Evolutionary conservation across 1,140 invertebrate genomes (phyloP).

Genomic region (Bacillus rossius): DNA sequence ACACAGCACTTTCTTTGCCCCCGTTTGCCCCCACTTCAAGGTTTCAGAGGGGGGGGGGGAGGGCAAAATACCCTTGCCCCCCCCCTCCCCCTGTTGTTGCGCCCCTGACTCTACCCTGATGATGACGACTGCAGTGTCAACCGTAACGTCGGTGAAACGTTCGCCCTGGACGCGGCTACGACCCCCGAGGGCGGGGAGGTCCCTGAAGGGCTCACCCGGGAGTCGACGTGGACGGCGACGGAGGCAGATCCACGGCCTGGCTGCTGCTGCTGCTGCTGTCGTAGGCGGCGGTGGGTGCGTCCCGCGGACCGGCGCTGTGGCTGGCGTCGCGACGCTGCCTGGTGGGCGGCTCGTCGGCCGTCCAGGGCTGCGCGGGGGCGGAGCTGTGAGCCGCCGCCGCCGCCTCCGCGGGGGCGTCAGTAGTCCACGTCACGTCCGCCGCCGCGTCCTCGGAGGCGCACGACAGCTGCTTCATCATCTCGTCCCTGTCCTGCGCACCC

Average conservation of each 20-base stretch:
- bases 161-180: no score
- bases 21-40: no score
- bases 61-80: no score
- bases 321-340: conserved; percentile 40
- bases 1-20: no score
- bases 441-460: conserved; percentile 28
- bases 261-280: not conserved
- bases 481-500: conserved; percentile 40
- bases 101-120: no score
- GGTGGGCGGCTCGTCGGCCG: conserved; percentile 30
- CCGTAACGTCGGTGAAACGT: no score
- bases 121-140: no score
- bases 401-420: not conserved
- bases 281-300: not conserved
- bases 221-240: no score
- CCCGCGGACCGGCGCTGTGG: not conserved
- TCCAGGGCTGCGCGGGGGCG: not conserved
- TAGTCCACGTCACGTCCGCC: not conserved
- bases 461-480: conserved; percentile 40
- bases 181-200: no score
- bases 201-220: no score
- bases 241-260: not conserved
- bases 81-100: no score
- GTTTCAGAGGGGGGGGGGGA: no score
- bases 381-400: not conserved